Evolutionary conservation across 1,140 invertebrate species (phyloP).

Genomic region (Berghia stephanieae): DNA sequence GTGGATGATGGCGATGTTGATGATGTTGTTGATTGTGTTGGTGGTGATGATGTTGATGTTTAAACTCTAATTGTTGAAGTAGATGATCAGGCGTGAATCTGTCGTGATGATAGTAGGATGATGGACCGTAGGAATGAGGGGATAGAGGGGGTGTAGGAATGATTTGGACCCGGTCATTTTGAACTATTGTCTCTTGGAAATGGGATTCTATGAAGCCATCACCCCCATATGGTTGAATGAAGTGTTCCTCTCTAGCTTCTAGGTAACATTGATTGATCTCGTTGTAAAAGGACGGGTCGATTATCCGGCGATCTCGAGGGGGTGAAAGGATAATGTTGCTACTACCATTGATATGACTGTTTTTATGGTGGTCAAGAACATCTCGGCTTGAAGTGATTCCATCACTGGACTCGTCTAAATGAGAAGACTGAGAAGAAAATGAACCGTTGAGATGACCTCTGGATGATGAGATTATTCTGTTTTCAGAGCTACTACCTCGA

Average conservation of each 20-base stretch:
- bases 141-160: slow-evolving; percentile 1
- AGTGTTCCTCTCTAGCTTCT: slow-evolving; percentile 35
- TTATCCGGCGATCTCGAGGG: neutral
- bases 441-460: too few species aligned
- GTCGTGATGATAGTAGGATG: slow-evolving; percentile 18
- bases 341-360: too few species aligned
- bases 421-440: too few species aligned
- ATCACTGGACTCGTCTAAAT: too few species aligned
- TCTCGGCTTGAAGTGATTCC: too few species aligned
- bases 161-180: neutral
- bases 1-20: neutral
- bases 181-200: neutral
- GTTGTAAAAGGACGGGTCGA: slow-evolving; percentile 26
- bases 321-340: too few species aligned
- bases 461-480: too few species aligned
- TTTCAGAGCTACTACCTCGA: too few species aligned
- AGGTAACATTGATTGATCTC: slow-evolving; percentile 32
- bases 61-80: slow-evolving; percentile 10
- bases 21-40: slow-evolving; percentile 14
- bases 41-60: slow-evolving; percentile 19
- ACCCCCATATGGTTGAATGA: slow-evolving; percentile 36
- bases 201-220: neutral
- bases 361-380: too few species aligned
- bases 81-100: slow-evolving; percentile 3
- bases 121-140: neutral